Evolutionary conservation across 2,888 invertebrate genomes (phyloP).

Genomic region (Agrotis puta): DNA sequence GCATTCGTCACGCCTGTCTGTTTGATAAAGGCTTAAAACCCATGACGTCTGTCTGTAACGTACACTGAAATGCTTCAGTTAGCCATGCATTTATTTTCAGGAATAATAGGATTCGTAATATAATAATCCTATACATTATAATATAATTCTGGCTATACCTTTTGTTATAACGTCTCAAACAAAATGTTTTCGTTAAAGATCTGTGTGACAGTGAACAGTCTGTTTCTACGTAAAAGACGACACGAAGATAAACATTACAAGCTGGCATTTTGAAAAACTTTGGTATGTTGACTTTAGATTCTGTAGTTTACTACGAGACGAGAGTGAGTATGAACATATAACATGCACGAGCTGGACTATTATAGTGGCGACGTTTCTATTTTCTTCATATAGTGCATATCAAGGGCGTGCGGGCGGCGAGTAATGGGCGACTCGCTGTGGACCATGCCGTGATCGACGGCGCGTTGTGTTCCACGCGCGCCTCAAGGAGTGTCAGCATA

Average conservation of each 20-base stretch:
- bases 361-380: not conserved
- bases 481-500: no score
- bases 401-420: no score
- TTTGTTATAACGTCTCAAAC: not conserved
- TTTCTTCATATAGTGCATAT: not conserved
- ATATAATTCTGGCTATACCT: not conserved
- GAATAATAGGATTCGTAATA: not conserved
- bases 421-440: no score
- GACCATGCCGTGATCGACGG: no score
- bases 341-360: not conserved
- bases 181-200: not conserved
- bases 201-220: not conserved
- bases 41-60: not conserved
- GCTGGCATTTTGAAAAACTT: not conserved
- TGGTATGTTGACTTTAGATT: not conserved
- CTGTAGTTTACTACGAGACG: not conserved
- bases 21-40: no score
- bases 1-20: no score
- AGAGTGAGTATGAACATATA: no score
- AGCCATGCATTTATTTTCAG: slow-evolving; percentile 5
- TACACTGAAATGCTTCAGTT: not conserved
- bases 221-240: not conserved
- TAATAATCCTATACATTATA: not conserved
- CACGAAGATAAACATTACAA: not conserved
- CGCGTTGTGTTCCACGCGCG: no score